Percentiles rank a stretch among this genome's conserved stretches.
phyloP scores from a whole-genome alignment of 37 sponge, comb jelly and placozoan genomes.

The Hexactinellida sp. region DNA sequence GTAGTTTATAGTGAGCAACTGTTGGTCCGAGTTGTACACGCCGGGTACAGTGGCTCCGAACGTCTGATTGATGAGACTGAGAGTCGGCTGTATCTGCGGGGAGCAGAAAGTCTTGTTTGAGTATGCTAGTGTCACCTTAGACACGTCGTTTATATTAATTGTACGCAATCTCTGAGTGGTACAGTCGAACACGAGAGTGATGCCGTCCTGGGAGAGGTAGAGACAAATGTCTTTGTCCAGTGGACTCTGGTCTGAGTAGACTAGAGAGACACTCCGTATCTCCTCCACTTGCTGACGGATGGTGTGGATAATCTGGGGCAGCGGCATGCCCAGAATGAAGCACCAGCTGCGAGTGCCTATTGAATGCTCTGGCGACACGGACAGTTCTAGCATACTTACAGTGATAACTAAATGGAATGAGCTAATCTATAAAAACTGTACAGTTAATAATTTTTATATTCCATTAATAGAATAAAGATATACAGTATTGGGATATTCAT shows the following conservation, averaged over 20 bases:
- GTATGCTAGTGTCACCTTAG: conserved; percentile 70
- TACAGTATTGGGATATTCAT: no score
- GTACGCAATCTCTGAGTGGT: conserved; percentile 65
- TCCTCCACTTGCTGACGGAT: conserved; percentile 13
- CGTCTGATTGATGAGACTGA: conserved; percentile 54
- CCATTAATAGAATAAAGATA: no score
- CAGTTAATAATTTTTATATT: no score
- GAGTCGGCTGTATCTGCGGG: conserved; percentile 53
- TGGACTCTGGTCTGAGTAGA: conserved; percentile 37
- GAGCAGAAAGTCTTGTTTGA: conserved; percentile 62
- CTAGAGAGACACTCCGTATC: not conserved
- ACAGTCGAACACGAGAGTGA: conserved; percentile 66
- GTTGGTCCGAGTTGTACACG: conserved; percentile 18
- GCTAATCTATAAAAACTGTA: no score
- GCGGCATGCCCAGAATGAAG: not conserved
- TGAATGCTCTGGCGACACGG: not conserved
- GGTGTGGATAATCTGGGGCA: not conserved
- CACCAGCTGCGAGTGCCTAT: not conserved
- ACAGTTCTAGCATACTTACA: not conserved
- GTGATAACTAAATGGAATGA: no score
- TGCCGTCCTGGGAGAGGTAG: conserved; percentile 72
- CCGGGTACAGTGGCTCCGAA: conserved; percentile 83
- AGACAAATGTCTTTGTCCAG: conserved; percentile 52
- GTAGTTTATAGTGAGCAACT: not conserved
- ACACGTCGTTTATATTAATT: conserved; percentile 74